Evolutionary conservation across 2,113 vertebrate species (phyloP).

Genomic region (Notiomystis cincta): DNA sequence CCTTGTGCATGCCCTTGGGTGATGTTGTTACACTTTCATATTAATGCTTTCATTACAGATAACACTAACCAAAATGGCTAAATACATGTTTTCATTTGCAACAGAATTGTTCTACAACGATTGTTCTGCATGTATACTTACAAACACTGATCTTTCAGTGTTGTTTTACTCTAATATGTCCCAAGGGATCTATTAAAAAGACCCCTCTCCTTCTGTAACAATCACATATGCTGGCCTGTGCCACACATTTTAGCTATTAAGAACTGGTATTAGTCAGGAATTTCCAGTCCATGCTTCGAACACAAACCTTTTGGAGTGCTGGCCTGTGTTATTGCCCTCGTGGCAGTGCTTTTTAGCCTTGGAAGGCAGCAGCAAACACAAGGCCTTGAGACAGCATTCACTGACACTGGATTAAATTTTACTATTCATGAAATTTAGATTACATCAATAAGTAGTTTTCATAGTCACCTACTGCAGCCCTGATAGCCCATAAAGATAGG

Average conservation of each 20-base stretch:
- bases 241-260: background rate
- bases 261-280: background rate
- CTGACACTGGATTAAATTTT: background rate
- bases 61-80: background rate
- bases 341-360: background rate
- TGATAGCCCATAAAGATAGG: background rate
- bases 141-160: background rate
- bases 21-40: background rate
- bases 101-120: background rate
- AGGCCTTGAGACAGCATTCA: background rate
- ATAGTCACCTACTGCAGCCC: background rate
- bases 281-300: background rate
- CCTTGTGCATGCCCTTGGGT: background rate
- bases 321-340: background rate
- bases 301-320: accelerated
- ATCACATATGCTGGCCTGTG: background rate
- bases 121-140: background rate
- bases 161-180: background rate
- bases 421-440: background rate
- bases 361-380: background rate
- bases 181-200: background rate
- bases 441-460: background rate
- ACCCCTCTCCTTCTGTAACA: background rate
- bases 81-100: background rate
- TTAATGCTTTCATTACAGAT: background rate